phyloP scores from a whole-genome alignment of 1,140 invertebrate species.

The Leptinotarsa lineolata region DNA sequence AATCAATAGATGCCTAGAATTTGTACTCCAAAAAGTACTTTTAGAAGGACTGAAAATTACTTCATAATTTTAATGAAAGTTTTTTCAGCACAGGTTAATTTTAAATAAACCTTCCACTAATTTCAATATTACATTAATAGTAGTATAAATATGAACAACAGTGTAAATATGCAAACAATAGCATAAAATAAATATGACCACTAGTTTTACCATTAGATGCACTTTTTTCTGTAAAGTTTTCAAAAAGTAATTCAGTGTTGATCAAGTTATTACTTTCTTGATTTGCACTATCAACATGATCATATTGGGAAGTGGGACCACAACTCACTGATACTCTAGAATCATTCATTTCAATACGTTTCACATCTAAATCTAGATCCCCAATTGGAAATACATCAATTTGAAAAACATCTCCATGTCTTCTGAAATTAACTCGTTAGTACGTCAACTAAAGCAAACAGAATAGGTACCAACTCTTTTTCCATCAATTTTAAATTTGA shows the following conservation, averaged over 20 bases:
- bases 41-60: too few species aligned
- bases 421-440: constrained; percentile 7
- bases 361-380: not conserved
- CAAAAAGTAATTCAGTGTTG: not conserved
- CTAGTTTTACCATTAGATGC: not conserved
- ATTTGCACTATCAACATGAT: not conserved
- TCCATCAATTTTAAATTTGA: constrained; percentile 51
- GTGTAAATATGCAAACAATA: too few species aligned
- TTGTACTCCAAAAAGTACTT: too few species aligned
- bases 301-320: not conserved
- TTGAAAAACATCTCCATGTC: not conserved
- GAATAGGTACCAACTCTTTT: constrained; percentile 31
- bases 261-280: not conserved
- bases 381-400: not conserved
- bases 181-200: not conserved
- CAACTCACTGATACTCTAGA: not conserved
- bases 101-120: too few species aligned
- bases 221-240: not conserved
- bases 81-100: too few species aligned
- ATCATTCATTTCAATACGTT: not conserved
- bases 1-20: too few species aligned
- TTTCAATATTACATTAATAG: too few species aligned
- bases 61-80: too few species aligned
- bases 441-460: not conserved
- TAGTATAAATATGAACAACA: too few species aligned